Evolutionary conservation across 2,888 invertebrate species (phyloP).

Genomic region (Drosophila algonquin): DNA sequence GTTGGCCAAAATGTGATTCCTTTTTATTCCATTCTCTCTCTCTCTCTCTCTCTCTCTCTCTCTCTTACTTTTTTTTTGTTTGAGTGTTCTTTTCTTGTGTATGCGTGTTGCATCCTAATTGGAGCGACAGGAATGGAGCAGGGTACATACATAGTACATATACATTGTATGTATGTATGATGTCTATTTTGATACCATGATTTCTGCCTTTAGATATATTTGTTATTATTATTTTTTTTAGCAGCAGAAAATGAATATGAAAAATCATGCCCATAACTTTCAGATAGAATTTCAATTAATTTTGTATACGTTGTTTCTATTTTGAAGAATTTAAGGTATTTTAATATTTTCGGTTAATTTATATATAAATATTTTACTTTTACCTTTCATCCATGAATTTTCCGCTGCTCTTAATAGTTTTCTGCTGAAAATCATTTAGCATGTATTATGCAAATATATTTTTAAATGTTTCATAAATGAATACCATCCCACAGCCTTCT

Average conservation of each 20-base stretch:
- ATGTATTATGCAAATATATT: not conserved
- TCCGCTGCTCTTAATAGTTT: not conserved
- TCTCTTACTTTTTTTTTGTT: not conserved
- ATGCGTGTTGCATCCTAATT: not conserved
- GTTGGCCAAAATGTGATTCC: constrained; percentile 59
- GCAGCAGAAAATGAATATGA: too few species aligned
- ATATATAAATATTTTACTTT: not conserved
- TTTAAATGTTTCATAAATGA: not conserved
- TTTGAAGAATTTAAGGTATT: too few species aligned
- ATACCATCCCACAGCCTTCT: not conserved
- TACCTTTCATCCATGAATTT: not conserved
- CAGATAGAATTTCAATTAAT: too few species aligned
- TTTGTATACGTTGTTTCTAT: too few species aligned
- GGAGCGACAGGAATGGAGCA: not conserved
- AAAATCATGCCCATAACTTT: too few species aligned
- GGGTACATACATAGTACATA: too few species aligned
- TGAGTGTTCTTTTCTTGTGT: not conserved
- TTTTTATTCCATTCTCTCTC: constrained; percentile 24
- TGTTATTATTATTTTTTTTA: not conserved
- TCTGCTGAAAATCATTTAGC: not conserved
- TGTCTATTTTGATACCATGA: not conserved
- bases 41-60: too few species aligned
- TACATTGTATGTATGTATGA: not conserved
- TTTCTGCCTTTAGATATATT: not conserved
- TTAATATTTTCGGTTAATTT: too few species aligned